A percentile compares a stretch with the other conserved stretches of the same genome.
phyloP scores from a whole-genome alignment of 2,113 vertebrate genomes.

The Sula dactylatra region DNA sequence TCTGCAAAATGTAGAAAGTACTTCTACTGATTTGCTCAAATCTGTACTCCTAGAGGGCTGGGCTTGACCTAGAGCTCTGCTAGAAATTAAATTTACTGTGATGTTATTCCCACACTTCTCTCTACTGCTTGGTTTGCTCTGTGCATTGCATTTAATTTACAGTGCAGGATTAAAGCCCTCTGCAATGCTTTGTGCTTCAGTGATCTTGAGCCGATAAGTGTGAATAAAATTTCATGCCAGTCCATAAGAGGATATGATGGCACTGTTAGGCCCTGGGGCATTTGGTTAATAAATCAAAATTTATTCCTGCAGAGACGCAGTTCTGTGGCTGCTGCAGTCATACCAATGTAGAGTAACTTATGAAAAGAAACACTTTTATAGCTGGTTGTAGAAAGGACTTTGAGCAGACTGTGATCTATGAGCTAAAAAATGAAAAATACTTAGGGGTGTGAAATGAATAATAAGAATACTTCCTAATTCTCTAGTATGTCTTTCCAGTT shows the following conservation, averaged over 20 bases:
- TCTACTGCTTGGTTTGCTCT: neutral
- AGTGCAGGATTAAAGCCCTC: neutral
- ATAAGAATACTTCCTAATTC: neutral
- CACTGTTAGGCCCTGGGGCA: neutral
- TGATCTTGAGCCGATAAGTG: constrained; percentile 27
- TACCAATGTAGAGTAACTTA: neutral
- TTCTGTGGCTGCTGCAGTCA: neutral
- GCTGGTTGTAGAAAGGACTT: neutral
- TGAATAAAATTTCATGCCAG: constrained; percentile 67
- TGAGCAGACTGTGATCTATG: neutral
- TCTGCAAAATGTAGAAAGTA: neutral
- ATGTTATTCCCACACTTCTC: neutral
- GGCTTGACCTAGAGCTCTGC: neutral
- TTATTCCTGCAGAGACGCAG: constrained; percentile 22
- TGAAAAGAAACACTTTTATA: neutral
- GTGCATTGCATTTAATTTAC: neutral
- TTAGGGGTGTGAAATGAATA: neutral
- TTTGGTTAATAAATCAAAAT: constrained; percentile 64
- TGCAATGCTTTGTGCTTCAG: constrained; percentile 55
- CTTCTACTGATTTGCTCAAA: neutral
- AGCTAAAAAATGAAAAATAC: neutral
- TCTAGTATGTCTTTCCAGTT: neutral
- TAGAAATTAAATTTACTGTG: neutral
- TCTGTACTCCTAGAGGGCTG: neutral
- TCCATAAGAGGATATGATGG: constrained; percentile 11